Conservation (phyloP, 1,140 invertebrate species). For the Druon quercuslanigerum region DNA sequence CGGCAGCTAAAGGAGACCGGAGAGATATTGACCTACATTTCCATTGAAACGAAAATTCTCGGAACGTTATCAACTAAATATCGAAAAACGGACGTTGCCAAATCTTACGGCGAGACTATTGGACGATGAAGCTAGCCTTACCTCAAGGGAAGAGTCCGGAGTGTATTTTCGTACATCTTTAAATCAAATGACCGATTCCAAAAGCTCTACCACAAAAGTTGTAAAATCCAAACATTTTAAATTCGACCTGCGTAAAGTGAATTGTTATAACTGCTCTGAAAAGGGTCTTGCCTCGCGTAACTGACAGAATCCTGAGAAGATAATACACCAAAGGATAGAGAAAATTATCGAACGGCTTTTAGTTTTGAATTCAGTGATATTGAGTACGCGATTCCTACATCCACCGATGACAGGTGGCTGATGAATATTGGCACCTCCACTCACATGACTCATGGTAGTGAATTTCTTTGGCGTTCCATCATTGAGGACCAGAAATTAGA, state of each 20-base stretch:
- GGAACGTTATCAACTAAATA: slow-evolving; percentile 49
- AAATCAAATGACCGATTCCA: neutral
- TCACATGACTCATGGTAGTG: too few relatives aligned
- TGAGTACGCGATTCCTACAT: too few relatives aligned
- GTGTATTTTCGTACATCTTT: neutral
- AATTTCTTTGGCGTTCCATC: neutral
- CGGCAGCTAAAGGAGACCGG: neutral
- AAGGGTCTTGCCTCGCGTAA: neutral
- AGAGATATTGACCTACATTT: neutral
- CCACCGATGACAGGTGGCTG: neutral
- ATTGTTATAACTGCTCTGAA: neutral
- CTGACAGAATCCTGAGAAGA: neutral
- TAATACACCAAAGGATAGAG: neutral
- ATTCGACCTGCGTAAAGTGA: neutral
- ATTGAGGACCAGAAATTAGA: neutral
- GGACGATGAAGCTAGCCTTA: slow-evolving; percentile 59
- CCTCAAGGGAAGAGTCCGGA: slow-evolving; percentile 30
- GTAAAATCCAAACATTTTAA: neutral
- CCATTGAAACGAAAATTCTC: neutral
- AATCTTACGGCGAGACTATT: slow-evolving; percentile 66
- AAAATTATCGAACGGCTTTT: neutral
- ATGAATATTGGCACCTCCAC: neutral
- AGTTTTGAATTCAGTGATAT: neutral
- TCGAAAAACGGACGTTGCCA: slow-evolving; percentile 44
- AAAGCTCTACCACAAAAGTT: neutral